Evolutionary conservation across 1,140 invertebrate species (phyloP), one percentile per base, ranked within the genome.

Genomic region (Apocrypta bakeri): DNA sequence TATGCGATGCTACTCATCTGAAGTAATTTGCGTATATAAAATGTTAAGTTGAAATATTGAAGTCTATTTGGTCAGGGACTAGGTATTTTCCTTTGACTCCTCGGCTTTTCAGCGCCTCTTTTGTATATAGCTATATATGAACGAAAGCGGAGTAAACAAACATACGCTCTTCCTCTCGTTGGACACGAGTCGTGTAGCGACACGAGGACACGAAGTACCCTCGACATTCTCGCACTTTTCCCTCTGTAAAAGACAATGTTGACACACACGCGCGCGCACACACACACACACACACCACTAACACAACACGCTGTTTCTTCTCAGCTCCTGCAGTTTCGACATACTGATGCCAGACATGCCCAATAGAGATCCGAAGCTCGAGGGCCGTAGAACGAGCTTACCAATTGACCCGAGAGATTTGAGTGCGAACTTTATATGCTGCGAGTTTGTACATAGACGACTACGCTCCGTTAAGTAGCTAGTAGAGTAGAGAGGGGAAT

Each of bases 241-340:
- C 29, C 56, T 64, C 63, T 64, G 74, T 75, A 8, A 56, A 31
- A n/a, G 17, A 42, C 63, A 11, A 6, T 68, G 63, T 77, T 77
- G 75, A 77, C 75, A 42, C 64, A 17, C 37, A 9, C 63, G 25
- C 25, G 37, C 40, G 8, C 8, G 14, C 40, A 42, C 14, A 48
- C 48, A 56, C 6, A n/a, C 42, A 4, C 14, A 17, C 1, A 17
- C 12, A 4, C 14, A 9, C 9, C 33, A 9, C n/a, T n/a, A n/a
- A n/a, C n/a, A 37, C 33, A 37, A 37, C 33, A 37, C 33, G 24
- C 27, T 68, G 31, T 21, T 33, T 63, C 12, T 25, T 9, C 33
- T 33, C 63, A 40, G 75, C 25, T 77, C 61, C 1, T 68, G n/a
- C 64, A 27, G 12, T 77, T 77, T 42, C 29, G 48, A 56, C 21